Evolutionary conservation across 2,888 invertebrate species (phyloP).

Genomic region (Diaphora mendica): DNA sequence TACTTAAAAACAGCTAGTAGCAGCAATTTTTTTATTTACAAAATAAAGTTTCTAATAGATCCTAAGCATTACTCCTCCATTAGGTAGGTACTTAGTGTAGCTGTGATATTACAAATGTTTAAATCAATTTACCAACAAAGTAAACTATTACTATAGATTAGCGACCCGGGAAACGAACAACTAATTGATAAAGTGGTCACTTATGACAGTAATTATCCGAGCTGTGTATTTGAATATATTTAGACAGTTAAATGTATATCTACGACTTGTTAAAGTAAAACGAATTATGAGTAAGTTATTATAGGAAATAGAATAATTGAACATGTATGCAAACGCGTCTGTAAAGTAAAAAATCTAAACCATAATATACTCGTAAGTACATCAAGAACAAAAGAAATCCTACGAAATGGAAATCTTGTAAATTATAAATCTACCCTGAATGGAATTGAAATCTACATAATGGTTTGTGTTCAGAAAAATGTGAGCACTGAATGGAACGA

Average conservation of each 20-base stretch:
- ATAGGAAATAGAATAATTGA: background rate
- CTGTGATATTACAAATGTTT: background rate
- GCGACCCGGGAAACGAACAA: background rate
- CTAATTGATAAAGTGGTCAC: background rate
- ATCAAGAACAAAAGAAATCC: constrained; percentile 45
- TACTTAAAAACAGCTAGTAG: background rate
- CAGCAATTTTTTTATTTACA: background rate
- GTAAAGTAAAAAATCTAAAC: background rate
- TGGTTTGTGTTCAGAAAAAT: constrained; percentile 48
- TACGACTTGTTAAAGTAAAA: background rate
- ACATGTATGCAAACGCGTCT: background rate
- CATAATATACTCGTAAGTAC: constrained; percentile 17
- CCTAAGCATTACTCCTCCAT: background rate
- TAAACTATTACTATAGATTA: background rate
- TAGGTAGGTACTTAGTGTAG: background rate
- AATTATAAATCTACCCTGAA: constrained; percentile 57
- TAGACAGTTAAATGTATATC: background rate
- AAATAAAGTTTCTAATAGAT: background rate
- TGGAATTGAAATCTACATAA: constrained; percentile 57
- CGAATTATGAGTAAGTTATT: background rate
- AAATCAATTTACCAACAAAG: background rate
- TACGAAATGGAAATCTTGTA: constrained; percentile 51
- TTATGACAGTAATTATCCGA: background rate
- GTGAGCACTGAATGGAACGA: constrained; percentile 45
- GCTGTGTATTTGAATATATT: background rate